Evolutionary conservation across 2,113 vertebrate species (phyloP).

Genomic region (Scomber japonicus): DNA sequence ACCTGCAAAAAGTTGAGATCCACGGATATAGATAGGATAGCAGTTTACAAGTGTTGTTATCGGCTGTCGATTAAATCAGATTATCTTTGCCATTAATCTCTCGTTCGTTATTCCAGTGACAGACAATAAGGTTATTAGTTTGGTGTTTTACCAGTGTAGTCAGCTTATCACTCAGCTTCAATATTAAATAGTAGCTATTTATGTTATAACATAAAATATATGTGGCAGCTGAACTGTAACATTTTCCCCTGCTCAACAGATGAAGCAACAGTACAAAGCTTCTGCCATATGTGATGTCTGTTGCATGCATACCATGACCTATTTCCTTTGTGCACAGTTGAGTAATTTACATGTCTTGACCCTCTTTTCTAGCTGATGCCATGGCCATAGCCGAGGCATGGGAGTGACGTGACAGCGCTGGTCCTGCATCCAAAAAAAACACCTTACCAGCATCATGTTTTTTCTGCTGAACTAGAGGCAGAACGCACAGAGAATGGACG

Average conservation of each 20-base stretch:
- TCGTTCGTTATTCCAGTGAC: background rate
- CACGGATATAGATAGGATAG: constrained; percentile 8
- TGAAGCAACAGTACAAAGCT: background rate
- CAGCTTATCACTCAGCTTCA: background rate
- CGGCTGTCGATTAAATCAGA: constrained; percentile 40
- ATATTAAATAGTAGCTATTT: background rate
- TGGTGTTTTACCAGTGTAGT: constrained; percentile 9
- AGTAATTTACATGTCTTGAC: constrained; percentile 51
- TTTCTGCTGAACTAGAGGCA: constrained; percentile 66
- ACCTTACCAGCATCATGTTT: constrained; percentile 53
- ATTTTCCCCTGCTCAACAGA: background rate
- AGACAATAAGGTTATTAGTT: background rate
- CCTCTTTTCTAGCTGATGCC: constrained; percentile 74
- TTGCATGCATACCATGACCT: constrained; percentile 34
- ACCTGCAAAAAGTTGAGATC: background rate
- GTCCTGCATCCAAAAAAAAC: constrained; percentile 52
- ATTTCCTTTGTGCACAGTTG: constrained; percentile 33
- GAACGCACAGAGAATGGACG: constrained; percentile 89
- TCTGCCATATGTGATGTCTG: constrained; percentile 25
- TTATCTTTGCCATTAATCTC: constrained; percentile 18
- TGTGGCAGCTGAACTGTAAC: background rate
- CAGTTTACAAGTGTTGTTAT: constrained; percentile 41
- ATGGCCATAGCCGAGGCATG: constrained; percentile 88
- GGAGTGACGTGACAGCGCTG: constrained; percentile 91
- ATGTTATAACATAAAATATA: too few relatives aligned